Evolutionary conservation across 2,888 invertebrate genomes (phyloP), one percentile per base, ranked within the genome.

Genomic region (Apamea epomidion): DNA sequence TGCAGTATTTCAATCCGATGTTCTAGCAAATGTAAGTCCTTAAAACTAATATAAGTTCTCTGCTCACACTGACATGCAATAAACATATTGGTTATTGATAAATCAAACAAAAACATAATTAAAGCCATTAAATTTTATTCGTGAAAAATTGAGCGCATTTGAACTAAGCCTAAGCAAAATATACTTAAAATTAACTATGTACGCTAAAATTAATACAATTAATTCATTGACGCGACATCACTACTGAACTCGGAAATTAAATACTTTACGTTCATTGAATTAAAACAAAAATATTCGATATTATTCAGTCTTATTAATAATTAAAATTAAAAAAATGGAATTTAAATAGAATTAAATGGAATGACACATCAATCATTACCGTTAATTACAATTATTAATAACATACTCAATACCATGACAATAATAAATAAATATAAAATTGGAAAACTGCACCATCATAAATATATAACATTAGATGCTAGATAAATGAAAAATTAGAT

Each of bases 101-200:
- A 88, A 87, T 81, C 70, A 90, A 90, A 91, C 76, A 86, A 77
- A 29, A 80, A 60, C n/a, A 25, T 88, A 82, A 92, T 94, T 94
- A 93, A 96, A 96, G 96, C 95, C 92, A 94, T 92, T 95, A 89
- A 91, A 92, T 93, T 90, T 96, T 96, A 96, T 95, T 96, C 92
- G 96, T 95, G 96, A 96, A 96, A 92, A 95, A 96, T 96, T 96
- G 96, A 96, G 96, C 96, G 95, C 94, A 91, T 94, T 94, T 92
- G 93, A 95, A 93, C 92, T 95, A 95, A 94, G 89, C 88, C 94
- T 96, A 95, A 92, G 91, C 91, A 89, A 92, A 91, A 90, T 91
- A 89, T 87, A 88, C 90, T 91, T 88, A 91, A 89, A 90, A 91
- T 91, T 92, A 93, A 92, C 87, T 86, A 89, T 90, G 78, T 83